Evolutionary conservation across 2,113 vertebrate genomes (phyloP).

Genomic region (Triplophysa tibetana): DNA sequence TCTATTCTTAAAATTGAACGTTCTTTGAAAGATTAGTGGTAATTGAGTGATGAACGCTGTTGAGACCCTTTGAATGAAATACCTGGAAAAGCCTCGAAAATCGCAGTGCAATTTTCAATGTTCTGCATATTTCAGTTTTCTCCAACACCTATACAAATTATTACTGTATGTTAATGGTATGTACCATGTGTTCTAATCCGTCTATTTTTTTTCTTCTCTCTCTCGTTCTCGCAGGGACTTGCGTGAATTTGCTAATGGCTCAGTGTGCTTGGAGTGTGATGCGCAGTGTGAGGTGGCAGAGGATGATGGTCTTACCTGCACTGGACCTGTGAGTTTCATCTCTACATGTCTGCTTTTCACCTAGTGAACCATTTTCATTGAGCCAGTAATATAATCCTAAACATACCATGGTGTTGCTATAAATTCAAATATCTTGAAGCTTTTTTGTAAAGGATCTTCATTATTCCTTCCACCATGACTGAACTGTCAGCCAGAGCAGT

Average conservation of each 20-base stretch:
- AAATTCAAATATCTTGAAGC: neutral
- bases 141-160: neutral
- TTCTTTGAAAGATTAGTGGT: neutral
- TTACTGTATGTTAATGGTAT: neutral
- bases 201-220: conserved; percentile 13
- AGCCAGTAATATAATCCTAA: neutral
- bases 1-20: conserved; percentile 3
- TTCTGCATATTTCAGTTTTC: neutral
- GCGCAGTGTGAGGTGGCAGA: conserved; percentile 91
- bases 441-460: too few relatives aligned
- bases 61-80: neutral
- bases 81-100: neutral
- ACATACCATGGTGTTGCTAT: neutral
- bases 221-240: conserved; percentile 80
- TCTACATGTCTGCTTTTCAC: too few relatives aligned
- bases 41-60: neutral
- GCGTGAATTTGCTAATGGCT: conserved; percentile 91
- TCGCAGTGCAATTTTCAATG: neutral
- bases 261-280: conserved; percentile 91
- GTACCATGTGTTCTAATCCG: neutral
- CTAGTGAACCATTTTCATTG: neutral
- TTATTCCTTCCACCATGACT: too few relatives aligned
- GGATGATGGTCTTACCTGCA: conserved; percentile 87
- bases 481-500: too few relatives aligned
- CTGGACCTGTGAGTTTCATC: conserved; percentile 82